Conservation (phyloP, 2,113 vertebrate genomes). For the Sminthopsis crassicaudata region DNA sequence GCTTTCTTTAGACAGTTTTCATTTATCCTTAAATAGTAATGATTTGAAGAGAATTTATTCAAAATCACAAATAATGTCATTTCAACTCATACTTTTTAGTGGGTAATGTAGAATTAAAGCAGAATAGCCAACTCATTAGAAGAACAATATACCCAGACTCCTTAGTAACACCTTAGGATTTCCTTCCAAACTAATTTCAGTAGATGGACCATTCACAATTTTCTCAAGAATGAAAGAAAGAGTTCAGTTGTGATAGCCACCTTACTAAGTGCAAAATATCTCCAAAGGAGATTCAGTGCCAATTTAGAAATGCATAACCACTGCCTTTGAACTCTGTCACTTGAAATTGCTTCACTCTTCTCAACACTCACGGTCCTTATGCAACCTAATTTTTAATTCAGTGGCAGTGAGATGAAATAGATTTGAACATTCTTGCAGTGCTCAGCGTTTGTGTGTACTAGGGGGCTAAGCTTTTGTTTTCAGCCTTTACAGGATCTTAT, state of each 20-base stretch:
- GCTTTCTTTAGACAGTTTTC: background rate
- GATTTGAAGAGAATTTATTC: background rate
- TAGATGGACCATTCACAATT: conserved; percentile 23
- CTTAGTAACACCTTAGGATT: conserved; percentile 25
- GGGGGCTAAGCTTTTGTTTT: conserved; percentile 51
- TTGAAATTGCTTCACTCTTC: conserved; percentile 72
- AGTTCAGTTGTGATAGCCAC: conserved; percentile 52
- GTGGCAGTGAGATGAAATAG: conserved; percentile 50
- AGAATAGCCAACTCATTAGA: background rate
- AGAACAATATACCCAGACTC: conserved; percentile 12
- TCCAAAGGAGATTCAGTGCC: conserved; percentile 61
- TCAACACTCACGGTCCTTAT: conserved; percentile 62
- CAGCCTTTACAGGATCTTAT: conserved; percentile 32
- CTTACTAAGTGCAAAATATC: conserved; percentile 74
- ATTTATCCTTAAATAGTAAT: background rate
- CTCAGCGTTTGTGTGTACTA: conserved; percentile 57
- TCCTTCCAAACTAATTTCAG: conserved; percentile 29
- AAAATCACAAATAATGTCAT: background rate
- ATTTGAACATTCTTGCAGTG: conserved; percentile 71
- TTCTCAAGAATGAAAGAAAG: conserved; percentile 57
- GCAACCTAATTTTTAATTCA: conserved; percentile 73
- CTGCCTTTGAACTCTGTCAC: conserved; percentile 79
- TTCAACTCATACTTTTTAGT: background rate
- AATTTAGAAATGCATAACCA: conserved; percentile 69
- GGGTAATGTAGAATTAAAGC: background rate